Evolutionary conservation across 2,888 invertebrate species (phyloP), one percentile per base, ranked within the genome.

Genomic region (Orchesellides sinensis): DNA sequence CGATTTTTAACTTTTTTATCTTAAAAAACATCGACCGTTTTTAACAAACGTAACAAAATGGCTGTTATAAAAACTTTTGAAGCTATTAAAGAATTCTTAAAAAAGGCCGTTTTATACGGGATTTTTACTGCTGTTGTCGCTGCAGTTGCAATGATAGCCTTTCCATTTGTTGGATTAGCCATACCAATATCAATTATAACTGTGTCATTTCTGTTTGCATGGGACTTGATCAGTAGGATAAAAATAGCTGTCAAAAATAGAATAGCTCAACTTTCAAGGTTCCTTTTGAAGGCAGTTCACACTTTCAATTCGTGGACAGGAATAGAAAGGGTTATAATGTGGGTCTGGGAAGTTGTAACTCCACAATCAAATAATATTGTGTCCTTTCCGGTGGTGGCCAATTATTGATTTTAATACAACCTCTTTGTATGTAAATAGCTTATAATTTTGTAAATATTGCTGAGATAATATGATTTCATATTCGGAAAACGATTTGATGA

Each of bases 251-350:
- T 65, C 10, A 32, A 61, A 29, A 70, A 56, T 59, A 1, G 14
- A 21, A 32, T 49, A 10, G 29, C 14, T 59, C 14, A 63, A 52
- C 27, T 61, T 69, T 78, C 78, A 78, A 78, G 78, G 78, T 23
- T 61, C 23, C 47, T 59, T 23, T 61, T 32, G 68, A 69, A 69
- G 78, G 78, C 19, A 49, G 78, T 35, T 61, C 59, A 69, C 78
- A 69, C 78, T 78, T 78, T 78, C 78, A 27, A 69, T 78, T 69
- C 47, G 45, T 45, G 68, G 47, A 78, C 68, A 59, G n/a, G n/a
- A 59, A 59, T 56, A 78, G 78, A 78, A 78, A 78, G 61, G 59
- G 19, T 19, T 27, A 29, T 68, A 8, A 8, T 23, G 52, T 74
- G 65, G 47, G 63, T 52, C 29, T 65, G 74, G 61, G 54, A 25